phyloP scores from a whole-genome alignment of 2,797 vertebrate genomes.

The Sebastes trivittatus region DNA sequence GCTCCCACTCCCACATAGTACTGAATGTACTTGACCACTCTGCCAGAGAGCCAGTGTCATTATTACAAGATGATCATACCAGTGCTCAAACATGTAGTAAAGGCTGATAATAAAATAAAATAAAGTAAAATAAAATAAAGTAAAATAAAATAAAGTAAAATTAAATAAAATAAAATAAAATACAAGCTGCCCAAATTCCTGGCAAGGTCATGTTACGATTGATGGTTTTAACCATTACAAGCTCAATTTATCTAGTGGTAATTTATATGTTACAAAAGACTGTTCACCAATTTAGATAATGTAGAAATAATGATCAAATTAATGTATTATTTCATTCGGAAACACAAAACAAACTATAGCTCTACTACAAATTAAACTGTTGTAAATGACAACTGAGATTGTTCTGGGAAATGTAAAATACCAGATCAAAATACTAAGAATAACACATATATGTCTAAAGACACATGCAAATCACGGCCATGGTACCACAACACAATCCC shows the following conservation, averaged over 20 bases:
- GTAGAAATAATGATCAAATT: not conserved
- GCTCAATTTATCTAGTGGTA: not conserved
- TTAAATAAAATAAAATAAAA: not conserved
- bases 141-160: not conserved
- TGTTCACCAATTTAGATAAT: not conserved
- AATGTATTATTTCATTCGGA: not conserved
- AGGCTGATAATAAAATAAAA: not conserved
- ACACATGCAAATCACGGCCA: not conserved
- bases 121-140: not conserved
- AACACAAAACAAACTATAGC: not conserved
- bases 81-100: not conserved
- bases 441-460: not conserved
- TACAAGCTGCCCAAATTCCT: not conserved
- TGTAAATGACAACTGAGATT: not conserved
- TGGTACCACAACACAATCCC: not conserved
- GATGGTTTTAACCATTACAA: not conserved
- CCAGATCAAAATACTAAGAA: not conserved
- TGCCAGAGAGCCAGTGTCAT: conserved; percentile 11
- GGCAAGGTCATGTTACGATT: not conserved
- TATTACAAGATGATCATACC: not conserved
- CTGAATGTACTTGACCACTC: not conserved
- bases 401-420: not conserved
- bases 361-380: not conserved
- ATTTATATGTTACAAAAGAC: not conserved
- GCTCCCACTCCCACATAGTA: conserved; percentile 20